Percentiles rank a stretch among this genome's conserved stretches.
These are phyloP conservation scores for Pandemis cinnamomeana DNA, from an alignment of 2,888 invertebrate genomes.

Conservation along the genomic window DNA sequence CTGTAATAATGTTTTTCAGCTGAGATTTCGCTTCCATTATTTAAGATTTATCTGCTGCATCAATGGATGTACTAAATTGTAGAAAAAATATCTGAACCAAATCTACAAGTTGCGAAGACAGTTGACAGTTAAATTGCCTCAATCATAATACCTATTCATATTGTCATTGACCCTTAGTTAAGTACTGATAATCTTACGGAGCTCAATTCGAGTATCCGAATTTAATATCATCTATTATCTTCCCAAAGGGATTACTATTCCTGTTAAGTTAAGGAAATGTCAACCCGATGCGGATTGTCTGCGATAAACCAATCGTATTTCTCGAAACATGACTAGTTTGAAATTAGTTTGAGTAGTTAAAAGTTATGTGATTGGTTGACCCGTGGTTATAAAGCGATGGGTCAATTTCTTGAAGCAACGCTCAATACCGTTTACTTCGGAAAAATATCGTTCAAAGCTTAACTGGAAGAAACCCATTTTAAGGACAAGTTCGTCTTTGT, in stretches of 20 bases:
- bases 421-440: neutral
- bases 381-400: neutral
- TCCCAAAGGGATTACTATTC: slow-evolving; percentile 2
- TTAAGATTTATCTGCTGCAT: too few species aligned
- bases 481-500: too few species aligned
- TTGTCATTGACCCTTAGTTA: neutral
- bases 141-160: neutral
- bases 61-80: too few species aligned
- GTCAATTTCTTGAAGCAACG: neutral
- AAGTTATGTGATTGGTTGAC: neutral
- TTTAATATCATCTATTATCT: slow-evolving; percentile 10
- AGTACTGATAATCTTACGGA: neutral
- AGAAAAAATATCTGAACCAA: neutral
- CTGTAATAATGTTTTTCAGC: too few species aligned
- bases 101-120: neutral
- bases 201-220: slow-evolving; percentile 8
- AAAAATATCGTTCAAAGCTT: too few species aligned
- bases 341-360: slow-evolving; percentile 6
- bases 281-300: slow-evolving; percentile 17
- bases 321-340: slow-evolving; percentile 13
- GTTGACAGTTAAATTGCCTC: neutral
- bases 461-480: too few species aligned
- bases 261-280: slow-evolving; percentile 11
- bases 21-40: too few species aligned
- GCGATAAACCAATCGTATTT: slow-evolving; percentile 12